These are phyloP conservation scores for Coenonympha glycerion DNA, from an alignment of 2,888 invertebrate genomes.

Conservation along the genomic window DNA sequence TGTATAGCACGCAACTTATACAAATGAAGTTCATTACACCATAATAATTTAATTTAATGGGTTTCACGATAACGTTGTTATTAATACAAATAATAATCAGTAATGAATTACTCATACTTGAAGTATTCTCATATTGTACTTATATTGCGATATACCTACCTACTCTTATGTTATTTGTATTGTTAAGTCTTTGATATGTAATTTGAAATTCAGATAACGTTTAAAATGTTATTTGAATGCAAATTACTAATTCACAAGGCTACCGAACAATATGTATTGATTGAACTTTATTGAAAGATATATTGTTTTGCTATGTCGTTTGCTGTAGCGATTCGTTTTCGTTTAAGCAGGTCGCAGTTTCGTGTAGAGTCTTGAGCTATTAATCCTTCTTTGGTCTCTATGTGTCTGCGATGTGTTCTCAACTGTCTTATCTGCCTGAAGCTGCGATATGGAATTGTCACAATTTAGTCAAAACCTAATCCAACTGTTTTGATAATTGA, in stretches of 20 bases:
- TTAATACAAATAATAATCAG: conserved; percentile 9
- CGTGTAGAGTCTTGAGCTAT: too few species aligned
- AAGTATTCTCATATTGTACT: conserved; percentile 10
- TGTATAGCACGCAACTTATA: neutral
- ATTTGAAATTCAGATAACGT: conserved; percentile 10
- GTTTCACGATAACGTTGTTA: conserved; percentile 8
- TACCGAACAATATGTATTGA: conserved; percentile 1
- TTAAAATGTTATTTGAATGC: conserved; percentile 4
- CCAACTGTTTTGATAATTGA: too few species aligned
- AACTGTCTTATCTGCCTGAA: too few species aligned
- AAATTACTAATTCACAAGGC: conserved; percentile 7
- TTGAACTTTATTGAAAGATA: neutral
- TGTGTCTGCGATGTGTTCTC: too few species aligned
- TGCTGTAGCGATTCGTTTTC: neutral
- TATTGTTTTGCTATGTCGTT: neutral
- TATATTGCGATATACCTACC: conserved; percentile 3
- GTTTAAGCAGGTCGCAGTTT: neutral
- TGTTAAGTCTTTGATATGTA: conserved; percentile 6
- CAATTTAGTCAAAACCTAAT: too few species aligned
- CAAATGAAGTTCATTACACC: conserved; percentile 7
- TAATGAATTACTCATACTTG: conserved; percentile 8
- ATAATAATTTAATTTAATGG: conserved; percentile 5
- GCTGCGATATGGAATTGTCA: too few species aligned
- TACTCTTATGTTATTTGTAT: too few species aligned
- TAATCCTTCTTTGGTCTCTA: too few species aligned